Evolutionary conservation across 2,113 vertebrate genomes (phyloP).

Genomic region (Orientallactaga bullata): DNA sequence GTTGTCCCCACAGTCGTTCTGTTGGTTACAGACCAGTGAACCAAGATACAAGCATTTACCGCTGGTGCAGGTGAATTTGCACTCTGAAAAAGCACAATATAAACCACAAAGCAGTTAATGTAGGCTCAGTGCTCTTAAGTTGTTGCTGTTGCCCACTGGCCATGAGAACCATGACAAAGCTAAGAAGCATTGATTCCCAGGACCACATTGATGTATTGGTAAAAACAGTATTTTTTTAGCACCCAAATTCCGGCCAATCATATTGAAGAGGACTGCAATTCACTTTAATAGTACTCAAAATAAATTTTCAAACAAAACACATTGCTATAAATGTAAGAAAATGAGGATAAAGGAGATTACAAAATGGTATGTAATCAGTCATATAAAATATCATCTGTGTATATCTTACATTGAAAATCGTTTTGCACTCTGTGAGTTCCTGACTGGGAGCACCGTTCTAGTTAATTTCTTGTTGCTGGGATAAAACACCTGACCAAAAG

Average conservation of each 20-base stretch:
- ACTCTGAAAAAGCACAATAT: constrained; percentile 90
- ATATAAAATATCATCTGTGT: neutral
- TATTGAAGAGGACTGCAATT: neutral
- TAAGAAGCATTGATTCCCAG: neutral
- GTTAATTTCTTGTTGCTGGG: too few relatives aligned
- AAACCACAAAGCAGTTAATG: constrained; percentile 43
- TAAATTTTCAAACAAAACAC: constrained; percentile 39
- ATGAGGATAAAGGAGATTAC: neutral
- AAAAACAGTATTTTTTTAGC: neutral
- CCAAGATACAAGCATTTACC: constrained; percentile 97
- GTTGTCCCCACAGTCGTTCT: constrained; percentile 98
- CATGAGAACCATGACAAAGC: neutral
- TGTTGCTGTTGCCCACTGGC: neutral
- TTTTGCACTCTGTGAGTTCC: neutral
- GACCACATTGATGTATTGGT: neutral
- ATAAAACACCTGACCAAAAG: too few relatives aligned
- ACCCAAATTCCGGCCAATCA: neutral
- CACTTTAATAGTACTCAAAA: neutral
- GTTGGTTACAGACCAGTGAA: constrained; percentile 97
- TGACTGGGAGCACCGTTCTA: neutral
- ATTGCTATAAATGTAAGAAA: neutral
- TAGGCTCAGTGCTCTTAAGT: neutral
- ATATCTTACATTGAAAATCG: neutral
- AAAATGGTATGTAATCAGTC: neutral
- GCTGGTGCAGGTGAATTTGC: constrained; percentile 98